Base-by-base conservation (phyloP, 2,797 vertebrate genomes). In the Anguilla pacifica region DNA sequence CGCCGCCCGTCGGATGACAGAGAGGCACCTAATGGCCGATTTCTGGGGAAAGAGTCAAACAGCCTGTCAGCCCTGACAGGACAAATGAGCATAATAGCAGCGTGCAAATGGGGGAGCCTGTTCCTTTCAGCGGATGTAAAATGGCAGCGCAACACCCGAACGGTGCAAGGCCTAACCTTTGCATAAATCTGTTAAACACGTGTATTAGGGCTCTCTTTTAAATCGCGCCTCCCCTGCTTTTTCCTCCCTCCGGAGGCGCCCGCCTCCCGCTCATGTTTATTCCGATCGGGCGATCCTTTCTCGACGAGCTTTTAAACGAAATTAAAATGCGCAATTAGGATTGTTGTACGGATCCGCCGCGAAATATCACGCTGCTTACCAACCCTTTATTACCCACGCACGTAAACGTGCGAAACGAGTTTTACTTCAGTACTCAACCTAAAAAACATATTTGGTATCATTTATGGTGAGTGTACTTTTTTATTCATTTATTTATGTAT, bases 21-120 rank as follows among this genome's bases (percentile, higher is more conserved):
- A 97, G 97, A 96, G 96, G 96, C 97, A 98, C 97, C 98, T 99
- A 99, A 99, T 99, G 97, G 98, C 97, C 97, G 97, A 98, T 97
- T 77, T 97, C 96, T 97, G 96, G 97, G 97, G 97, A 97, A 35
- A 97, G 97, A 99, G 97, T 98, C 98, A 98, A 97, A 95, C 96
- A 96, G 97, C 96, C 97, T 99, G 98, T 99, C 98, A 98, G 96
- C 96, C 95, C 95, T 97, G 97, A 97, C 97, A 97, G 97, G 97
- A 98, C 98, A 98, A 98, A 98, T 97, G 97, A 97, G 97, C 96
- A 95, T 98, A 98, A 99, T 99, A 97, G 97, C 96, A 96, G 95
- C 97, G 96, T 96, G 97, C 96, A 97, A 97, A 98, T 97, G 97
- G 97, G 35, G 96, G 95, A 67, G 96, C 97, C 90, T 96, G 96